phyloP scores from a whole-genome alignment of 2,113 vertebrate genomes.

The Siphamia tubifer region DNA sequence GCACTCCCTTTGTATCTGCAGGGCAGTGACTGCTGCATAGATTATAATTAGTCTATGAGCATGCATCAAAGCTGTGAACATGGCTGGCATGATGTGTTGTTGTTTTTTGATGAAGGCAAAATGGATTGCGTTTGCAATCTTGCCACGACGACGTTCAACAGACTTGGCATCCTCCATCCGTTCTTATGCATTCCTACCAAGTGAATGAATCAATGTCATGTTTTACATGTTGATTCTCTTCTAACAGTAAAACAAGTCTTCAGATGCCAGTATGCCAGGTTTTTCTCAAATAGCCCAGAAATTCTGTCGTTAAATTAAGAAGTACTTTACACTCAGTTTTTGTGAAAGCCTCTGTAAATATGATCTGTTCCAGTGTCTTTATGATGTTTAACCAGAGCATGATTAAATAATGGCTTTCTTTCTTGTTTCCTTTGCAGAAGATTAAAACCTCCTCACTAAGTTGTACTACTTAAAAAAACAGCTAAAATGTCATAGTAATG shows the following conservation, averaged over 20 bases:
- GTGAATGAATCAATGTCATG: background rate
- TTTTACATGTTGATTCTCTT: background rate
- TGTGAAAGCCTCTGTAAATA: constrained; percentile 51
- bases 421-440: constrained; percentile 14
- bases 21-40: background rate
- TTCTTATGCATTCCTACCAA: background rate
- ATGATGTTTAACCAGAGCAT: constrained; percentile 49
- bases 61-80: constrained; percentile 6
- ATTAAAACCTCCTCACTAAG: constrained; percentile 27
- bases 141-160: background rate
- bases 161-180: background rate
- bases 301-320: background rate
- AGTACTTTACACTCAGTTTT: background rate
- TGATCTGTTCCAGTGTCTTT: constrained; percentile 27
- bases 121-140: background rate
- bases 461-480: constrained; percentile 2
- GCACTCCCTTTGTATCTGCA: background rate
- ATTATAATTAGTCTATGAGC: background rate
- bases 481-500: constrained; percentile 13
- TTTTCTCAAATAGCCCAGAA: background rate
- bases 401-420: constrained; percentile 32
- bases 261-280: background rate
- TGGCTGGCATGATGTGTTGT: background rate
- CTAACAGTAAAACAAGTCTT: constrained; percentile 1
- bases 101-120: no score